A percentile compares a stretch with the other conserved stretches of the same genome.
phyloP scores from a whole-genome alignment of 2,797 vertebrate species.

The Eospalax fontanierii region DNA sequence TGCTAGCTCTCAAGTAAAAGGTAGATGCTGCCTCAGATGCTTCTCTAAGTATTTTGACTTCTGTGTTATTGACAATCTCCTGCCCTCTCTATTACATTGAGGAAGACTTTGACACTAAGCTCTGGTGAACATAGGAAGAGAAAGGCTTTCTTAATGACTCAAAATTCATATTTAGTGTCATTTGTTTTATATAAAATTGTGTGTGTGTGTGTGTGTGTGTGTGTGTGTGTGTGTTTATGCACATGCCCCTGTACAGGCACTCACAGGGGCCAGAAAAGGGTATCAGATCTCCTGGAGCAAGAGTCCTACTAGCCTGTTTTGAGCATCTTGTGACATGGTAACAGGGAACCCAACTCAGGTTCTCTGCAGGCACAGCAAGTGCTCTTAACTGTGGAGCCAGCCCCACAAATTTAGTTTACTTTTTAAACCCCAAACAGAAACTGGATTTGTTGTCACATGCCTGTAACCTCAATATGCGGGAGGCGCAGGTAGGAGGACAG shows the following conservation, averaged over 20 bases:
- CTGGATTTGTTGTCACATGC: too few species aligned
- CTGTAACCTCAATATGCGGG: background rate
- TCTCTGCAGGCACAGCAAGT: background rate
- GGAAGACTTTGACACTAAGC: constrained; percentile 2
- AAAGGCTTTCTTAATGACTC: background rate
- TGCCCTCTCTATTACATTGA: constrained; percentile 53
- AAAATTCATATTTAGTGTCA: constrained; percentile 44
- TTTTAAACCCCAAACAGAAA: constrained; percentile 26
- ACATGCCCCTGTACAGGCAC: background rate
- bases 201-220: background rate
- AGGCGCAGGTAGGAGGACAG: too few species aligned
- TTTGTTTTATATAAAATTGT: background rate
- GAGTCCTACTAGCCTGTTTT: background rate
- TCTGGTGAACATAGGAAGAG: constrained; percentile 72
- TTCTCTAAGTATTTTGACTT: constrained; percentile 82
- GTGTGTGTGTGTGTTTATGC: background rate
- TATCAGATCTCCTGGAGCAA: background rate
- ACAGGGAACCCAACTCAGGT: background rate
- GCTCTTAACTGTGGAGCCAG: background rate
- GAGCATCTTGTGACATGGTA: background rate
- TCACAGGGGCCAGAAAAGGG: background rate
- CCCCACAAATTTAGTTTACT: too few species aligned
- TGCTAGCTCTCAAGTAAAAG: constrained; percentile 85
- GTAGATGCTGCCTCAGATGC: constrained; percentile 67
- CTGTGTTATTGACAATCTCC: constrained; percentile 51